Conservation (phyloP, 2,797 vertebrate species). For the Lutjanus campechanus region DNA sequence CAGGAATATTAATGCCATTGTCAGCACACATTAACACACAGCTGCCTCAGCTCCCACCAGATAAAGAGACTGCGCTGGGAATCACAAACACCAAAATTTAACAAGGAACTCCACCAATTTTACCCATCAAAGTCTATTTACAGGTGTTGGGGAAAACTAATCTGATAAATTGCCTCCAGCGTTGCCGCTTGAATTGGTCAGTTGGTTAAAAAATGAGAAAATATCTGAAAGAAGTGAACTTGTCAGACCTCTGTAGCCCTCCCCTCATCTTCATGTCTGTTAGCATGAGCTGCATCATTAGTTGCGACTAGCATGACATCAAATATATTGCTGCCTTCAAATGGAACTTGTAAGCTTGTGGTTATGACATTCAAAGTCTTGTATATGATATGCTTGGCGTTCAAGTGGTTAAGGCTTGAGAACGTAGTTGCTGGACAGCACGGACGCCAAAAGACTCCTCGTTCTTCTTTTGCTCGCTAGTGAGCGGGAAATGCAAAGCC, state of each 20-base stretch:
- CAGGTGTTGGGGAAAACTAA: neutral
- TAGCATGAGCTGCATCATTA: too few species aligned
- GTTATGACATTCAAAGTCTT: too few species aligned
- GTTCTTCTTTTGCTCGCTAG: too few species aligned
- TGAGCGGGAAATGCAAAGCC: too few species aligned
- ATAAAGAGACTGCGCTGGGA: neutral
- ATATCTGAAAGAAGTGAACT: too few species aligned
- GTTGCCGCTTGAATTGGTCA: neutral
- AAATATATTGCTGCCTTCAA: neutral
- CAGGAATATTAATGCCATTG: conserved; percentile 51
- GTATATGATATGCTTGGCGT: too few species aligned
- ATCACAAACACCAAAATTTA: neutral
- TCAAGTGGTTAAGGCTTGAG: too few species aligned
- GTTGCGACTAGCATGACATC: neutral
- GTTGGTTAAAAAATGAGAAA: neutral
- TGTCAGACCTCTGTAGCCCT: too few species aligned
- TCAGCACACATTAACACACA: conserved; percentile 20
- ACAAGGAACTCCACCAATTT: neutral
- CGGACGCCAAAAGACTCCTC: too few species aligned
- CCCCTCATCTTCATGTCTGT: too few species aligned
- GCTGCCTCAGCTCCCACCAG: neutral
- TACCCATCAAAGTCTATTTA: neutral
- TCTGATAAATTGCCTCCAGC: neutral
- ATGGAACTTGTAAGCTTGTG: too few species aligned
- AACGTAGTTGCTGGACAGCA: too few species aligned